phyloP scores from a whole-genome alignment of 2,888 invertebrate species.

The Amaurobius ferox region DNA sequence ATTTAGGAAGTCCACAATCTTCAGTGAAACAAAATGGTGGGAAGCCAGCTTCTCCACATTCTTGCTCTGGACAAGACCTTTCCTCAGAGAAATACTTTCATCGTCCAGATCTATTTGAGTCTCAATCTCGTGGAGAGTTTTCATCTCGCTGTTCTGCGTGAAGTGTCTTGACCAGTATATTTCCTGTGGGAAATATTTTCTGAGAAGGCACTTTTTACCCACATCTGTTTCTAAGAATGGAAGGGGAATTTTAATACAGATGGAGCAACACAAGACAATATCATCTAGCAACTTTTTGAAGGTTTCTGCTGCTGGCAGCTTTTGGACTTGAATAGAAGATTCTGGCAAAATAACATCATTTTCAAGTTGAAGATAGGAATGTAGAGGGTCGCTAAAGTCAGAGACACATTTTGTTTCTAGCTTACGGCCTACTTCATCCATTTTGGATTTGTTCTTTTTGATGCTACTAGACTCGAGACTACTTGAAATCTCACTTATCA shows the following conservation, averaged over 20 bases:
- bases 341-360: conserved; percentile 75
- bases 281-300: conserved; percentile 87
- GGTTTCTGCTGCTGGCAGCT: conserved; percentile 80
- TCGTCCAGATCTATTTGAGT: conserved; percentile 61
- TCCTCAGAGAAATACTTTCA: conserved; percentile 8
- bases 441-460: conserved; percentile 42
- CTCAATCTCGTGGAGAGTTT: conserved; percentile 35
- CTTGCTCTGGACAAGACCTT: conserved; percentile 30
- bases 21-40: conserved; percentile 86
- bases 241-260: conserved; percentile 88
- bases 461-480: neutral
- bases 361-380: conserved; percentile 79
- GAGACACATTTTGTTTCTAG: conserved; percentile 80
- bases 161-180: conserved; percentile 83
- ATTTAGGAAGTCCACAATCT: conserved; percentile 82
- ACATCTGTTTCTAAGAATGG: conserved; percentile 92
- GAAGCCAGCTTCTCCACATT: conserved; percentile 75
- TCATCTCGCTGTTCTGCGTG: conserved; percentile 72
- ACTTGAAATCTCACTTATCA: neutral
- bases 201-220: conserved; percentile 86
- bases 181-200: conserved; percentile 85
- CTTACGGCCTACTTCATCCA: conserved; percentile 57
- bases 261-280: conserved; percentile 88
- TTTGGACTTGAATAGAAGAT: conserved; percentile 70
- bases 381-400: conserved; percentile 91